Base-by-base conservation (phyloP, 2,113 vertebrate species). In the Dipodomys ordii region DNA sequence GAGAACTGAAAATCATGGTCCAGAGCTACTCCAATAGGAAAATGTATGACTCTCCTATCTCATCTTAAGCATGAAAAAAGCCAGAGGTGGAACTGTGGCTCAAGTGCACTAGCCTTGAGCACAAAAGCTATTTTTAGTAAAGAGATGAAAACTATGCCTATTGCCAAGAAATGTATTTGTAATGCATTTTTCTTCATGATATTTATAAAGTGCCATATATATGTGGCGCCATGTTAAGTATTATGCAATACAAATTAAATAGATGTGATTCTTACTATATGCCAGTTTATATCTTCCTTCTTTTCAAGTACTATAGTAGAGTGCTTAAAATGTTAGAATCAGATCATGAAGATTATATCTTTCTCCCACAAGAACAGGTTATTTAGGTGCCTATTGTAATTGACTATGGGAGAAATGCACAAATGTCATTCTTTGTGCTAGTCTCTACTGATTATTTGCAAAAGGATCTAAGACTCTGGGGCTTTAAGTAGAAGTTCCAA, bases 231-330 rank as follows among this genome's bases (percentile, higher is more conserved):
- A 89, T 87, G 64, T n/a, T 96, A 95, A 94, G 60, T 95, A 94
- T 6, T 94, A 53, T 90, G 80, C 3, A 5, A 87, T 94, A 95
- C 62, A 87, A 96, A 96, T 89, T 95, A 94, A 95, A 95, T 85
- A 84, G 39, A 83, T 87, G 32, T 46, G 32, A 18, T 82, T 30
- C 71, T 39, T 82, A 39, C 32, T 91, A 67, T 92, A 83, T 94
- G 25, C 60, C 46, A 85, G 77, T 39, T 95, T 84, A 82, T 44
- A 83, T 94, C 73, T 94, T 95, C 64, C 23, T 96, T 94, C 74
- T 35, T 69, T 93, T 92, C 77, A 87, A 89, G 90, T 82, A 68
- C 46, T 93, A 19, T 44, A 89, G 46, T 16, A 86, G n/a, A 94
- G 68, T 89, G 46, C 72, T 94, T 95, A 78, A 89, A 92, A 84